phyloP scores from a whole-genome alignment of 2,888 invertebrate species.

The Eristalinus sepulchralis region DNA sequence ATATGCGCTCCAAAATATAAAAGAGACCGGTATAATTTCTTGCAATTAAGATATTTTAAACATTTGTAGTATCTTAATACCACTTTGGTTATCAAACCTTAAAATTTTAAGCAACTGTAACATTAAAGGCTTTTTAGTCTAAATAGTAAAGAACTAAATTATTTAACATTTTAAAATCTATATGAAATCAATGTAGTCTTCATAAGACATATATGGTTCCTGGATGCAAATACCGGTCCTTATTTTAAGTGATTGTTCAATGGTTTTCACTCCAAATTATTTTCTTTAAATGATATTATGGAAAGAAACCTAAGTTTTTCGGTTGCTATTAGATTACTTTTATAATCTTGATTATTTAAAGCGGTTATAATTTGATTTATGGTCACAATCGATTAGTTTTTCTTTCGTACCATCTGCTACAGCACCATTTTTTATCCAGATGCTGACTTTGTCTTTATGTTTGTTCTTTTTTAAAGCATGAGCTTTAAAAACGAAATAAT shows the following conservation, averaged over 20 bases:
- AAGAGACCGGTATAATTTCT: conserved; percentile 72
- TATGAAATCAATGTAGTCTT: no score
- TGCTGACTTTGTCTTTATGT: conserved; percentile 36
- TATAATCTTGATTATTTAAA: conserved; percentile 34
- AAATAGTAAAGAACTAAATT: no score
- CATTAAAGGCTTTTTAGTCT: no score
- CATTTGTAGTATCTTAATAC: no score
- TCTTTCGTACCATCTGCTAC: conserved; percentile 52
- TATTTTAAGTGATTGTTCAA: conserved; percentile 76
- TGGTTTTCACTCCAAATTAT: conserved; percentile 79
- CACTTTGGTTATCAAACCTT: no score
- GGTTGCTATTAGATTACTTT: conserved; percentile 57
- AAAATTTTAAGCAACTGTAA: no score
- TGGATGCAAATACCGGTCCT: no score
- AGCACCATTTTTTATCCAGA: conserved; percentile 48
- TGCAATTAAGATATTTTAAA: background rate
- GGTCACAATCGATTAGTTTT: conserved; percentile 55
- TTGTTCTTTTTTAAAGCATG: conserved; percentile 6
- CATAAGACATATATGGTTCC: no score
- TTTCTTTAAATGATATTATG: conserved; percentile 80
- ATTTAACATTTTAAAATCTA: no score
- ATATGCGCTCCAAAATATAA: conserved; percentile 76
- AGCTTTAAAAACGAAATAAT: conserved; percentile 1
- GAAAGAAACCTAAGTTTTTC: conserved; percentile 56
- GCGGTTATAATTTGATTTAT: conserved; percentile 31